Base-by-base conservation (phyloP, 2,888 invertebrate genomes). In the Eupithecia pulchellata region DNA sequence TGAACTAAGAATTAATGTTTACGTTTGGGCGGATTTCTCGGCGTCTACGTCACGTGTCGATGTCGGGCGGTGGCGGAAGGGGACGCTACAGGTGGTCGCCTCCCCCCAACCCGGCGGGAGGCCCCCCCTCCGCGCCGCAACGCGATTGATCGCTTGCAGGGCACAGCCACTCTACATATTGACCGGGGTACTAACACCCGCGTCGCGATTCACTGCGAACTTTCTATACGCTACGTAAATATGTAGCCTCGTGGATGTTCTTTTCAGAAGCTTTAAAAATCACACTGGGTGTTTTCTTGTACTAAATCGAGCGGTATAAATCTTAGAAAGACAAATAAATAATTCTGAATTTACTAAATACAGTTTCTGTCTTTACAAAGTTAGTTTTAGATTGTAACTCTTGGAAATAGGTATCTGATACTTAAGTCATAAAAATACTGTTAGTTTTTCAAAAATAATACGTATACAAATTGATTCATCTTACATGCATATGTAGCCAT, bases 1-100 rank as follows among this genome's bases (percentile, higher is more conserved):
- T 91, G 93, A 91, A 92, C 88, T 91, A 91, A 92, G 93, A 92
- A 93, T 93, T 93, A 91, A 92, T 94, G 94, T 94, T 94, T 94
- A 93, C 93, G 93, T 93, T 93, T 93, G 91, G 93, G 91, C 90
- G 91, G 92, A 91, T 92, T 92, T 92, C 92, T 92, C 87, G 82
- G 87, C 88, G 91, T 88, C 91, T 87, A 92, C 93, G 93, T 93
- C 94, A 93, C 93, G 93, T 93, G 93, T 92, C 89, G 90, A 87
- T 86, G 90, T 79, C 79, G 84, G 85, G 69, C 83, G 84, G 77
- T 80, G 79, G 81, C 25, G 25, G 52, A 52, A 76, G 83, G 84
- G 82, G 80, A 79, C 84, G 83, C 92, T 84, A 92, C 92, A 92
- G 93, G 93, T 92, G 93, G 92, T 91, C 87, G 84, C 75, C 72